Percentiles rank a stretch among this genome's conserved stretches.
Conservation (phyloP, 2,888 invertebrate species). For the Linnaemya vulpina region DNA sequence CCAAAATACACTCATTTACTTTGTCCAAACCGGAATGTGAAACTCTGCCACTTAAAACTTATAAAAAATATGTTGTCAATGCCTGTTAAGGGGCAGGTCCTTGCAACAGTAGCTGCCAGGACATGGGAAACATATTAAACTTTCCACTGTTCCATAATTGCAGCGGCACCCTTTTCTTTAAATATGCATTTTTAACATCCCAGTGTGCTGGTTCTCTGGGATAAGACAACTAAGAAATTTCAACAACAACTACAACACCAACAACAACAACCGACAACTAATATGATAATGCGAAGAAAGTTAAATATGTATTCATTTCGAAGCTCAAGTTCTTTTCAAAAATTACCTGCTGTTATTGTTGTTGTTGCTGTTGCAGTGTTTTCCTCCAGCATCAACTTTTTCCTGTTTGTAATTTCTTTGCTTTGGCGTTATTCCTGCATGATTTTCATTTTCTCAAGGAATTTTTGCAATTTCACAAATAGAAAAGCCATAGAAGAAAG, state of each 20-base stretch:
- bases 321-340: slow-evolving; percentile 52
- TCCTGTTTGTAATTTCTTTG: neutral
- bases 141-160: too few species aligned
- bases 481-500: slow-evolving; percentile 33
- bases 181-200: too few species aligned
- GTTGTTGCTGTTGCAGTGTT: slow-evolving; percentile 25
- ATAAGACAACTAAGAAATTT: slow-evolving; percentile 13
- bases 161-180: too few species aligned
- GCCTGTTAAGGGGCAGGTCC: too few species aligned
- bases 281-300: slow-evolving; percentile 63
- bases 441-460: slow-evolving; percentile 43
- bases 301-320: slow-evolving; percentile 65
- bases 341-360: slow-evolving; percentile 34
- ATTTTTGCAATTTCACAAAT: slow-evolving; percentile 55
- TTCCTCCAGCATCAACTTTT: slow-evolving; percentile 11
- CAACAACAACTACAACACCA: slow-evolving; percentile 30
- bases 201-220: neutral
- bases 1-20: too few species aligned
- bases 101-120: too few species aligned
- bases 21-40: too few species aligned
- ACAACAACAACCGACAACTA: slow-evolving; percentile 14
- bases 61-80: too few species aligned
- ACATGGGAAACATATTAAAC: too few species aligned
- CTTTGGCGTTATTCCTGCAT: slow-evolving; percentile 41
- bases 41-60: too few species aligned